Evolutionary conservation across 2,113 vertebrate genomes (phyloP), one percentile per base, ranked within the genome.

Genomic region (Nannospalax galili): DNA sequence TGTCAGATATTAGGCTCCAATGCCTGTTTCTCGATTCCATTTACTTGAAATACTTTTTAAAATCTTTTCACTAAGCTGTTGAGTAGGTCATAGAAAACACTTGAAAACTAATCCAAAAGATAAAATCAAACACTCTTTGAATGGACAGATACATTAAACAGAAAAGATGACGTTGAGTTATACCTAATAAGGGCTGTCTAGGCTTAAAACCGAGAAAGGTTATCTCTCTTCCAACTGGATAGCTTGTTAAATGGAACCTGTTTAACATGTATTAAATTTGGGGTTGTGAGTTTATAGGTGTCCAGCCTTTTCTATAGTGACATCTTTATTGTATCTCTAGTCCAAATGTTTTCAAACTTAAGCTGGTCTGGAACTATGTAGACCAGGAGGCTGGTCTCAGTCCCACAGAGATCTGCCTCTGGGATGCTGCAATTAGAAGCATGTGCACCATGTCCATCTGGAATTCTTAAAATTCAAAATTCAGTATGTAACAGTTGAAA

Each of bases 61-160:
- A 7, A 52, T 52, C 48, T 52, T 52, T 52, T 52, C 48, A 11
- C 48, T 52, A 52, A 52, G 48, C 48, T 52, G n/a, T 52, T 52
- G 48, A 48, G 19, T 69, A 84, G 64, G 32, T 86, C 58, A 74
- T 90, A 85, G 65, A 86, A 73, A 81, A 79, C 40, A 52, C n/a
- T 60, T 90, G 37, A 90, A 87, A 69, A 15, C 60, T 86, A 90
- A 95, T 45, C 30, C 48, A 90, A 52, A 85, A 93, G 45, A 73
- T 67, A 88, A 79, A 81, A 90, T 69, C 85, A 78, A 35, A 78
- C 5, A 69, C 45, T 69, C 69, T 62, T 90, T 80, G 87, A 85
- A 48, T 24, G 90, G 24, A 32, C 28, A 65, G n/a, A 52, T 52
- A 26, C 64, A 62, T 72, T 90, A 70, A n/a, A 73, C 1, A 60